phyloP scores from a whole-genome alignment of 2,888 invertebrate genomes.

The Caenorhabditis sp. region DNA sequence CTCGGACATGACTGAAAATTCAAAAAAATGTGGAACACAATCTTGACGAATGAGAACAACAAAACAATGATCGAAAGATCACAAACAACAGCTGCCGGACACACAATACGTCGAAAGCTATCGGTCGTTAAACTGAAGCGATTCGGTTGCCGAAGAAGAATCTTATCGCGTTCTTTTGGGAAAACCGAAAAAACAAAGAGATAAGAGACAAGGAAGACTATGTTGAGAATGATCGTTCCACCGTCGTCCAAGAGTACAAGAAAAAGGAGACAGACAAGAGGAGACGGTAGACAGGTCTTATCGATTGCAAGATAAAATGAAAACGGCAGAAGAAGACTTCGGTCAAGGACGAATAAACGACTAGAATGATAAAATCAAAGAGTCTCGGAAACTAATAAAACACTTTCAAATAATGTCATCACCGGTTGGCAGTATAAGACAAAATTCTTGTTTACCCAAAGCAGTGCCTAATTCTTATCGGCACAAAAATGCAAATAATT shows the following conservation, averaged over 20 bases:
- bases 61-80: slow-evolving; percentile 1
- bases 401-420: too few species aligned
- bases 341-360: slow-evolving; percentile 36
- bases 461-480: too few species aligned
- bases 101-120: slow-evolving; percentile 6
- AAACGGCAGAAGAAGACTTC: slow-evolving; percentile 1
- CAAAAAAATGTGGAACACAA: background rate
- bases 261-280: background rate
- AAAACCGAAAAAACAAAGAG: slow-evolving; percentile 12
- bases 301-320: slow-evolving; percentile 27
- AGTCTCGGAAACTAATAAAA: background rate
- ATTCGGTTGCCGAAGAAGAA: background rate
- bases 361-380: slow-evolving; percentile 1
- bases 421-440: too few species aligned
- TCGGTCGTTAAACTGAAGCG: slow-evolving; percentile 38
- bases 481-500: too few species aligned
- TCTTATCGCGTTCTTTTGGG: slow-evolving; percentile 24
- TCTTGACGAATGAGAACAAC: background rate
- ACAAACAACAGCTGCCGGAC: slow-evolving; percentile 54
- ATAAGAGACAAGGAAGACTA: slow-evolving; percentile 42
- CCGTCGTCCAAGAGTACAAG: slow-evolving; percentile 29
- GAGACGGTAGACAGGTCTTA: background rate
- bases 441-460: too few species aligned
- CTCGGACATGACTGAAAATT: slow-evolving; percentile 26
- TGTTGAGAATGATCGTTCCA: slow-evolving; percentile 21